Percentiles rank a stretch among this genome's conserved stretches.
Conservation (phyloP, 2,888 invertebrate species). For the Noctua comes region DNA sequence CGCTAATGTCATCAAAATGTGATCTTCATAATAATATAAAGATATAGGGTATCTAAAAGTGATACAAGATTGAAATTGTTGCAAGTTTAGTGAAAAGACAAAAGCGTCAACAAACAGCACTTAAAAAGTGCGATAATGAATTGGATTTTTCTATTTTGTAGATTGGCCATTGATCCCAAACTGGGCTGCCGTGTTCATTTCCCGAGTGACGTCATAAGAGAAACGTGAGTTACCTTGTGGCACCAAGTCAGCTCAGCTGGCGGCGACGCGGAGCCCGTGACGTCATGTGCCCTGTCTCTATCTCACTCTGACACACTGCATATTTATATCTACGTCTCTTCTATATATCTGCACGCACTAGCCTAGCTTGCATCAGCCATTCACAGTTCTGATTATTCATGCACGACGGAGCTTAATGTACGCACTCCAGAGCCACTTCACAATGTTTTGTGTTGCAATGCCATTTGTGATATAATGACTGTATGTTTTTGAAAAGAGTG, state of each 20-base stretch:
- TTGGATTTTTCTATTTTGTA: conserved; percentile 88
- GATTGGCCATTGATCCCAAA: conserved; percentile 90
- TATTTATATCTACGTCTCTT: conserved; percentile 15
- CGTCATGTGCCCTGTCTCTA: conserved; percentile 72
- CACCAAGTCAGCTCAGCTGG: conserved; percentile 66
- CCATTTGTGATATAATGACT: conserved; percentile 39
- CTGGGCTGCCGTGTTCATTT: conserved; percentile 90
- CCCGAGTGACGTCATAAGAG: conserved; percentile 88
- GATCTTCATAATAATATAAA: background rate
- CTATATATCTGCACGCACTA: conserved; percentile 43
- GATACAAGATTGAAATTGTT: conserved; percentile 19
- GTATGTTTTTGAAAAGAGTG: conserved; percentile 39
- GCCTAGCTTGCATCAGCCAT: conserved; percentile 56
- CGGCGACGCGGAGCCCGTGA: conserved; percentile 75
- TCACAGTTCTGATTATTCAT: conserved; percentile 54
- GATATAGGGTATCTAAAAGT: background rate
- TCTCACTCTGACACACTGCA: conserved; percentile 57
- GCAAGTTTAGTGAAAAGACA: background rate
- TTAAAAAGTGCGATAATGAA: conserved; percentile 72
- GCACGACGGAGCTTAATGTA: conserved; percentile 48
- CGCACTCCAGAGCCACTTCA: conserved; percentile 35
- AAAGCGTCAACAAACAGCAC: conserved; percentile 41
- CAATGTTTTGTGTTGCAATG: conserved; percentile 50
- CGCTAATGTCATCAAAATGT: conserved; percentile 40
- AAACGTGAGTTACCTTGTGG: conserved; percentile 86